phyloP scores from a whole-genome alignment of 2,888 invertebrate species.

The Ophonus ardosiacus region DNA sequence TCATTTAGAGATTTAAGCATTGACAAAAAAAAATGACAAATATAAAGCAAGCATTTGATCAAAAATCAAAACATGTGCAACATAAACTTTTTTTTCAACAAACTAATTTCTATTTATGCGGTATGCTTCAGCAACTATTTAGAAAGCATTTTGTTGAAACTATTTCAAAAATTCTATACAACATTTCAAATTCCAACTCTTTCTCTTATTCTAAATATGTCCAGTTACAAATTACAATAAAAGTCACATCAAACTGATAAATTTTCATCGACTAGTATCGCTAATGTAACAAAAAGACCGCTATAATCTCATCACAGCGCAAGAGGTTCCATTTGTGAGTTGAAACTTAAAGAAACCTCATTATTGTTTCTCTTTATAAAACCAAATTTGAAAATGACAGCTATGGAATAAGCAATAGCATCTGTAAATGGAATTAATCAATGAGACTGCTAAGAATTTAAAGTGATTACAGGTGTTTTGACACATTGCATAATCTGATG shows the following conservation, averaged over 20 bases:
- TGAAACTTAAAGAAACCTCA: slow-evolving; percentile 19
- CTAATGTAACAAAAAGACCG: slow-evolving; percentile 10
- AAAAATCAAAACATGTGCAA: no score
- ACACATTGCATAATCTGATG: slow-evolving; percentile 28
- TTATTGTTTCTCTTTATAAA: slow-evolving; percentile 31
- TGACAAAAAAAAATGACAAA: no score
- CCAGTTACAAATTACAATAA: slow-evolving; percentile 43
- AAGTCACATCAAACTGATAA: slow-evolving; percentile 51
- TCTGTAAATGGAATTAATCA: slow-evolving; percentile 37
- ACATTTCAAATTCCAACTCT: background rate
- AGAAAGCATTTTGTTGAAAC: no score
- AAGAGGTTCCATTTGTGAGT: slow-evolving; percentile 4
- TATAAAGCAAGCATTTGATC: no score
- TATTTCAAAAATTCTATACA: no score
- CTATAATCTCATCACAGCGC: background rate
- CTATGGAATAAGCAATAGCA: background rate
- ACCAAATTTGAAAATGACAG: slow-evolving; percentile 23
- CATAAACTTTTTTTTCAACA: no score
- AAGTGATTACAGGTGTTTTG: slow-evolving; percentile 45
- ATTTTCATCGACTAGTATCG: slow-evolving; percentile 36
- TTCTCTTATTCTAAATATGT: slow-evolving; percentile 5
- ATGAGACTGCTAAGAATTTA: background rate
- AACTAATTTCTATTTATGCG: no score
- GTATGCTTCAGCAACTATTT: no score
- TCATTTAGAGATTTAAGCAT: no score